These are phyloP conservation scores for Mystacornis crossleyi DNA, from an alignment of 2,113 vertebrate species.

Conservation along the genomic window DNA sequence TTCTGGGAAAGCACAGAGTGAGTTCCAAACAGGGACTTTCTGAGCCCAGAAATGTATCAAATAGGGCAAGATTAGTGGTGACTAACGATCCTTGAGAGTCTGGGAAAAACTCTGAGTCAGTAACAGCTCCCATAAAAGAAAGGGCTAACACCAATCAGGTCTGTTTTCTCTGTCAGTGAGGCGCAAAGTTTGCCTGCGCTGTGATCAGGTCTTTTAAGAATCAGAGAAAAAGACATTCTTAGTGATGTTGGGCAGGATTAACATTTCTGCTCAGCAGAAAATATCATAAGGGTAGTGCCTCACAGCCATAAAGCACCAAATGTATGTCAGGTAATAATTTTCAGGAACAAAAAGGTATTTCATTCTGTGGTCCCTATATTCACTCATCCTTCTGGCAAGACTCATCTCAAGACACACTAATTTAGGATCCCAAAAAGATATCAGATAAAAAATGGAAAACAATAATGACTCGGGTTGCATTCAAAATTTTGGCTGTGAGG, in stretches of 20 bases:
- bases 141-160: background rate
- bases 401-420: background rate
- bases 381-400: background rate
- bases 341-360: background rate
- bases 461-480: background rate
- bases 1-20: constrained; percentile 33
- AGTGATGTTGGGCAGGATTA: background rate
- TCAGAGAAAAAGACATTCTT: background rate
- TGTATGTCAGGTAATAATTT: background rate
- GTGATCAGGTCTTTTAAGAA: background rate
- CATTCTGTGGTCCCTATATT: background rate
- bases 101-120: background rate
- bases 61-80: background rate
- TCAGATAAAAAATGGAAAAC: background rate
- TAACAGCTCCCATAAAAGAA: background rate
- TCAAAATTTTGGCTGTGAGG: background rate
- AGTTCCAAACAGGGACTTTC: constrained; percentile 49
- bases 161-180: background rate
- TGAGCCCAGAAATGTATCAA: background rate
- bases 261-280: background rate
- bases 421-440: background rate
- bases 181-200: background rate
- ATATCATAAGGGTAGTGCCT: background rate
- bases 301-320: background rate
- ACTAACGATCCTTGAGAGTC: background rate